A percentile compares a stretch with the other conserved stretches of the same genome.
Evolutionary conservation across 2,113 vertebrate species (phyloP).

Genomic region (Corvus cornix): DNA sequence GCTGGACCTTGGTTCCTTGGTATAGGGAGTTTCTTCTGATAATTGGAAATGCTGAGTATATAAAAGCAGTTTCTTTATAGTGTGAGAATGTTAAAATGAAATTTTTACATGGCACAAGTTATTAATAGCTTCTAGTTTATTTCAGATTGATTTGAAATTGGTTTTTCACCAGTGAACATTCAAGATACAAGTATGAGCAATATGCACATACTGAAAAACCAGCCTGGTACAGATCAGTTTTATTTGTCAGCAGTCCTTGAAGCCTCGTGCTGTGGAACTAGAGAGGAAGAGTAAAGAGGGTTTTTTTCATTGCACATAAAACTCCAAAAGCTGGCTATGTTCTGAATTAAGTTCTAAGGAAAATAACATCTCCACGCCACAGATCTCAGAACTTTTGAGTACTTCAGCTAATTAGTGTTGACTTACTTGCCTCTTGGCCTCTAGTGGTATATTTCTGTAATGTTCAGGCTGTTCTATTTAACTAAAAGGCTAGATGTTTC

Average conservation of each 20-base stretch:
- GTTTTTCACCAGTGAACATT: neutral
- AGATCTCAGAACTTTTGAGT: neutral
- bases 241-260: neutral
- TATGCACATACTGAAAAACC: neutral
- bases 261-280: neutral
- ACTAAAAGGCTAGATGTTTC: neutral
- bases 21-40: neutral
- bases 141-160: neutral
- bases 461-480: neutral
- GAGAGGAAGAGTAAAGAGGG: neutral
- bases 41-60: neutral
- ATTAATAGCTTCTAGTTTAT: neutral
- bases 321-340: neutral
- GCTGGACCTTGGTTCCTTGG: neutral
- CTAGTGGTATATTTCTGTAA: neutral
- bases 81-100: neutral
- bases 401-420: neutral
- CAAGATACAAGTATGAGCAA: neutral
- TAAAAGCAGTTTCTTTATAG: neutral
- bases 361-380: neutral
- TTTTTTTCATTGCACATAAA: neutral
- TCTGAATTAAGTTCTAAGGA: neutral
- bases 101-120: neutral
- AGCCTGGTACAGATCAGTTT: neutral
- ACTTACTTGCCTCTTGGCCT: neutral